Evolutionary conservation across 2,113 vertebrate genomes (phyloP), one percentile per base, ranked within the genome.

Genomic region (Cynoglossus semilaevis): DNA sequence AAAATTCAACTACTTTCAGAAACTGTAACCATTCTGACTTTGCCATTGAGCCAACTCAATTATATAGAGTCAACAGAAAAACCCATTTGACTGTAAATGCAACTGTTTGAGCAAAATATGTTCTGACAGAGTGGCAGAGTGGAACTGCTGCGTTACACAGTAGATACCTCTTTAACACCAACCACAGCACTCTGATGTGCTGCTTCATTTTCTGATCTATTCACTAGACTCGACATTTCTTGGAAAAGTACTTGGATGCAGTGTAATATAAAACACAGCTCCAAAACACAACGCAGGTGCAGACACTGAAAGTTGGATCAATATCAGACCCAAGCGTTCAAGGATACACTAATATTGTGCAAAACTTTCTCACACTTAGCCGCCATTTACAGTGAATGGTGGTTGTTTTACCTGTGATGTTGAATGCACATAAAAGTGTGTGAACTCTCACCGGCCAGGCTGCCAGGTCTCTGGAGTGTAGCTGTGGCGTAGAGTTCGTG

Each of bases 401-500:
- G n/a, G 16, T 58, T 41, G 38, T 18, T 38, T 63, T 15, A 48
- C 56, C 15, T 55, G 51, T 10, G 7, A 15, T 37, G 72, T 57
- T 50, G 9, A 38, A 47, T 49, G 45, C 44, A 10, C 7, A 29
- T 34, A 17, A 8, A 7, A 15, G 41, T 57, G 66, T 18, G 49
- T 57, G 45, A 51, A 35, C 13, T 56, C 81, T 89, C 88, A 98
- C 96, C 95, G 91, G 95, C 93, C 42, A 98, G 92, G 77, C 94
- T 98, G 84, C 94, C 96, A 10, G 95, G 95, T 83, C 96, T 93
- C 89, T 98, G 96, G 57, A 97, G 91, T 8, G 95, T 98, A 72
- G 95, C 94, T 4, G 94, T 94, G 73, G 95, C 94, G 76, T 96
- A 96, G 52, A 98, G 92, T 82, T 98, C 95, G 85, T 97, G 94